These are phyloP conservation scores for Myripristis murdjan DNA, from an alignment of 2,797 vertebrate species.

Conservation along the genomic window DNA sequence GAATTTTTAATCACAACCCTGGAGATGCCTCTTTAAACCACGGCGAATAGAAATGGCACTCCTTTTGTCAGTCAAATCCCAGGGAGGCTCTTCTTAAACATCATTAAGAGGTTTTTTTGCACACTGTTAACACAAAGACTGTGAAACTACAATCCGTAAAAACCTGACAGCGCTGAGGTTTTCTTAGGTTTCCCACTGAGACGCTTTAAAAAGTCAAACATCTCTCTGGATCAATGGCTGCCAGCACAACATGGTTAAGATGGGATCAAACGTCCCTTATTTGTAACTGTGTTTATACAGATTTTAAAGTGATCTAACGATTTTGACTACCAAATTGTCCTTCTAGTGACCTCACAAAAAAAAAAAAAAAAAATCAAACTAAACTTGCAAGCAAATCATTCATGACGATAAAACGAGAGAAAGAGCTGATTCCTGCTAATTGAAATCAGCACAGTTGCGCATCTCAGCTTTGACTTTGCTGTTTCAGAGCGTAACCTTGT, in stretches of 20 bases:
- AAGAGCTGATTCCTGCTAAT: not conserved
- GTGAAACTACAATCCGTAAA: constrained; percentile 25
- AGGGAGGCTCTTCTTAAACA: constrained; percentile 35
- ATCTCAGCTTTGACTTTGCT: not conserved
- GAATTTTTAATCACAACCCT: constrained; percentile 23
- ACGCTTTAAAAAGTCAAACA: constrained; percentile 39
- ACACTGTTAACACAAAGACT: constrained; percentile 34
- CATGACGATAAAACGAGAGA: not conserved
- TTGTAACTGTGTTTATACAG: constrained; percentile 13
- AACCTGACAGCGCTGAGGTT: constrained; percentile 36
- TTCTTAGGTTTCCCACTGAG: constrained; percentile 37
- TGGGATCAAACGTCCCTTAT: constrained; percentile 42
- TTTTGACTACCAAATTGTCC: not conserved
- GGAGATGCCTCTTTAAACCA: constrained; percentile 38
- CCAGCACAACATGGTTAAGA: not conserved
- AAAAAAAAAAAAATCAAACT: constrained; percentile 12
- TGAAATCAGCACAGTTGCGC: not conserved
- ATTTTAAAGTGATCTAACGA: constrained; percentile 35
- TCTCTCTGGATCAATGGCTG: constrained; percentile 4
- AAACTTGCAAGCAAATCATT: constrained; percentile 17
- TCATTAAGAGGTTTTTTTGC: constrained; percentile 32
- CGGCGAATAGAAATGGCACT: constrained; percentile 27
- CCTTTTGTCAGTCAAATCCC: constrained; percentile 50
- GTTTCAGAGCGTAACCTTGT: not conserved
- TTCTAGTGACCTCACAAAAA: constrained; percentile 10